Evolutionary conservation across 2,797 vertebrate species (phyloP).

Genomic region (Hydrophis major): DNA sequence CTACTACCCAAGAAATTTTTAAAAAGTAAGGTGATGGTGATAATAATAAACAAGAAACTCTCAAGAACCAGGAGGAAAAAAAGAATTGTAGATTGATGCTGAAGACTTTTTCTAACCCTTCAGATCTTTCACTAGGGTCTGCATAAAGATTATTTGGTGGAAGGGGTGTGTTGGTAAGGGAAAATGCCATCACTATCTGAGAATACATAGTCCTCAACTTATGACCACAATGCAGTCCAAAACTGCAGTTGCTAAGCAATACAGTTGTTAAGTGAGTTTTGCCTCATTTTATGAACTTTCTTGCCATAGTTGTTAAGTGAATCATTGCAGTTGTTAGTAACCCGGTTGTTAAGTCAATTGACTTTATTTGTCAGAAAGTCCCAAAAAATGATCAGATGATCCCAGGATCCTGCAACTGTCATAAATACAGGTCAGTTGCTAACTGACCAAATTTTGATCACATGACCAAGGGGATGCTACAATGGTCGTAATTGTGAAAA

Average conservation of each 20-base stretch:
- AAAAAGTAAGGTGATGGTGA: not conserved
- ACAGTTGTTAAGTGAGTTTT: not conserved
- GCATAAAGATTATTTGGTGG: not conserved
- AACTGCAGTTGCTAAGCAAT: not conserved
- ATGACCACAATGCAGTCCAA: not conserved
- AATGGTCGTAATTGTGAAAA: not conserved
- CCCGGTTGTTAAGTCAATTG: not conserved
- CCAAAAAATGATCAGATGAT: not conserved
- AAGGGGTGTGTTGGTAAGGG: not conserved
- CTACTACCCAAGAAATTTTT: not conserved
- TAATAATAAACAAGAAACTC: not conserved
- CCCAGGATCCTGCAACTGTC: no score
- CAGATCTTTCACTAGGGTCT: not conserved
- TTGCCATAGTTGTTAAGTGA: no score
- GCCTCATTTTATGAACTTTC: no score
- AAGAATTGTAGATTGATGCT: not conserved
- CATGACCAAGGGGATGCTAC: not conserved
- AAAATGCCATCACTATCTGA: not conserved
- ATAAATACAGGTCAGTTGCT: not conserved
- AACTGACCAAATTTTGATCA: not conserved
- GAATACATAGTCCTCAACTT: not conserved
- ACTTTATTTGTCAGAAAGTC: not conserved
- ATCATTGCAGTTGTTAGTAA: not conserved
- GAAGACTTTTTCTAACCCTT: not conserved
- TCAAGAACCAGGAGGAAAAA: not conserved